Evolutionary conservation across 1,140 invertebrate genomes (phyloP), one percentile per base, ranked within the genome.

Genomic region (Wiebesia pumilae): DNA sequence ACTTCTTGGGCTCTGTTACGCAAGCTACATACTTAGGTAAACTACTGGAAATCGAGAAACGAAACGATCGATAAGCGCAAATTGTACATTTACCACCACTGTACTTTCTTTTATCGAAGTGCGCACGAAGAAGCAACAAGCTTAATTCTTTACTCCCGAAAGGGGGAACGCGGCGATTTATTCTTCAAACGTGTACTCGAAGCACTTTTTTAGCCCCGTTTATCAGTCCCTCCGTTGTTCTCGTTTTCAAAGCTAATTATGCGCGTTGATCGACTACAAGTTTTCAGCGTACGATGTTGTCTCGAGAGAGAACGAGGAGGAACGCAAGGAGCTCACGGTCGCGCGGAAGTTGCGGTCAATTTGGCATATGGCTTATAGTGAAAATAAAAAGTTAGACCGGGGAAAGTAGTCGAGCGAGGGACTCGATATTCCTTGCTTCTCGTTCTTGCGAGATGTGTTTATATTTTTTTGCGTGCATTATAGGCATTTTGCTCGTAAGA

Each of bases 291-390:
- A 83, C 19, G n/a, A 67, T 62, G 58, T 43, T 30, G 33, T 3
- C 27, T 77, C 10, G n/a, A n/a, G n/a, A n/a, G n/a, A 27, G n/a
- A 58, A 43, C 43, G 6, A 47, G n/a, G 43, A 79, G 27, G 21
- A 24, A 38, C 3, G 58, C 12, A 71, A 84, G 40, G 54, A 65
- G 83, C 75, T 67, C 38, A 67, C 58, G 75, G 24, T 43, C 43
- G 24, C 75, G 58, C 77, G 83, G 83, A 85, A 80, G 75, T 85
- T 85, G 83, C 83, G 83, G 83, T 85, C 83, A 69, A 80, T 85
- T 80, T 51, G 83, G 43, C 83, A 84, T 84, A 84, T 79, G 73
- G 83, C 82, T 84, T 75, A 78, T 84, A 77, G 65, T 27, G n/a
- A 79, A 79, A 84, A 78, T 35, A 84, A 77, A 84, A 84, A 84